These are phyloP conservation scores for Mimachlamys varia DNA, from an alignment of 2,888 invertebrate genomes.

Conservation along the genomic window DNA sequence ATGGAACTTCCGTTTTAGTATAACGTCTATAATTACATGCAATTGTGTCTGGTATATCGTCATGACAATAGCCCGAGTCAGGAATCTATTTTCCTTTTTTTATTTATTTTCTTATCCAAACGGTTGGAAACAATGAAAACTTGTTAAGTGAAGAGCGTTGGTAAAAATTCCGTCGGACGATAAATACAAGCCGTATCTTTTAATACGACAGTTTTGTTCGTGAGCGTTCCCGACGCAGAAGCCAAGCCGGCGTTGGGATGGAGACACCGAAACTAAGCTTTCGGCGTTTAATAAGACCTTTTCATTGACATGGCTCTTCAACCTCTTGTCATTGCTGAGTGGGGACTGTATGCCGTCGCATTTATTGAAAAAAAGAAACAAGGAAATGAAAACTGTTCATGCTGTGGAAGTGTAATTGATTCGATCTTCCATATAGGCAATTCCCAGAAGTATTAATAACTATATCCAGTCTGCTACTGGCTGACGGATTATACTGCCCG, in stretches of 20 bases:
- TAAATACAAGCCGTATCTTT: neutral
- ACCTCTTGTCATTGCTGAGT: neutral
- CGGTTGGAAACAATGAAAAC: neutral
- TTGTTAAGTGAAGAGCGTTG: neutral
- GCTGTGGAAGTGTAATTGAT: conserved; percentile 4
- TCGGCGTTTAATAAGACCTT: conserved; percentile 9
- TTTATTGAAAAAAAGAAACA: conserved; percentile 27
- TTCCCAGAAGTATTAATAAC: conserved; percentile 1
- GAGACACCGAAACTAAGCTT: neutral
- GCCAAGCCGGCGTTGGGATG: neutral
- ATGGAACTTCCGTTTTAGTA: too few relatives aligned
- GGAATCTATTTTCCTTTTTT: too few relatives aligned
- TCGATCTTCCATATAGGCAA: neutral
- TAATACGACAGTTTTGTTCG: neutral
- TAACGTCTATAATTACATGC: too few relatives aligned
- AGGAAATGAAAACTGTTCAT: conserved; percentile 25
- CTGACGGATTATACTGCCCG: neutral
- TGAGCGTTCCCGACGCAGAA: neutral
- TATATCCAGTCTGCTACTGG: neutral
- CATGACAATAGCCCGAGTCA: too few relatives aligned
- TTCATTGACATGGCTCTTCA: conserved; percentile 28
- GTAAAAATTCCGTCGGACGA: neutral
- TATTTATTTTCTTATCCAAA: too few relatives aligned
- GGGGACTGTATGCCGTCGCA: neutral
- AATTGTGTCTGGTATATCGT: too few relatives aligned